A percentile compares a stretch with the other conserved stretches of the same genome.
Evolutionary conservation across 2,888 invertebrate species (phyloP).

Genomic region (Himalopsyche tibetana): DNA sequence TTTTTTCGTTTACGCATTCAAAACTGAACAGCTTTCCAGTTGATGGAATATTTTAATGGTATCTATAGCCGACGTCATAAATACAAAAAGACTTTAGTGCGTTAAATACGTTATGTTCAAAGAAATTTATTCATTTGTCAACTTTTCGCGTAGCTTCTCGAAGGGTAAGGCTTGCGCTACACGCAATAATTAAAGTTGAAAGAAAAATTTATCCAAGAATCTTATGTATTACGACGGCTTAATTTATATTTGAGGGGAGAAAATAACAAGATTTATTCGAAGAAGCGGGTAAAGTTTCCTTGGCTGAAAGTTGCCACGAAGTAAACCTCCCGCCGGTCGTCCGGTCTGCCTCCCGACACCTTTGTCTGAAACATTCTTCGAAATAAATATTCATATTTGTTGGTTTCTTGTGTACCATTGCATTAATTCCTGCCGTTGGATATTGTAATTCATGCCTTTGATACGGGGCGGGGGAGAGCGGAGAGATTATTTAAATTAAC

Average conservation of each 20-base stretch:
- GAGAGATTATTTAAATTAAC: slow-evolving; percentile 65
- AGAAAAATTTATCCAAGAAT: slow-evolving; percentile 47
- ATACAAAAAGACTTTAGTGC: too few species aligned
- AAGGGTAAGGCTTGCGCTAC: slow-evolving; percentile 17
- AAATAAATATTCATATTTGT: slow-evolving; percentile 64
- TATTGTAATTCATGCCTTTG: slow-evolving; percentile 60
- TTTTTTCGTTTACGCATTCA: too few species aligned
- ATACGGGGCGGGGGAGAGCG: slow-evolving; percentile 41
- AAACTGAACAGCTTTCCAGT: too few species aligned
- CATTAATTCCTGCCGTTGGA: slow-evolving; percentile 53
- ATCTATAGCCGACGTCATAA: too few species aligned
- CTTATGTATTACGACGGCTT: slow-evolving; percentile 44
- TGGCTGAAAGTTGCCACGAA: slow-evolving; percentile 53
- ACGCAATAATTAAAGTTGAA: slow-evolving; percentile 48
- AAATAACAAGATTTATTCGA: slow-evolving; percentile 60
- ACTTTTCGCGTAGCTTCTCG: slow-evolving; percentile 3
- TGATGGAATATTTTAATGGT: too few species aligned
- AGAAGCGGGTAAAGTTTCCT: slow-evolving; percentile 52
- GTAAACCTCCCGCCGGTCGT: slow-evolving; percentile 51
- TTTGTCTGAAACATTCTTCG: slow-evolving; percentile 56
- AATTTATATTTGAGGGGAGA: slow-evolving; percentile 47
- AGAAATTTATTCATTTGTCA: background rate
- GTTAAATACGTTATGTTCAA: too few species aligned
- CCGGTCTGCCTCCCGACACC: slow-evolving; percentile 50
- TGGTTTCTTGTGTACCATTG: slow-evolving; percentile 55